A percentile compares a stretch with the other conserved stretches of the same genome.
Conservation (phyloP, 1,140 invertebrate genomes). For the Tetraneura akinire region DNA sequence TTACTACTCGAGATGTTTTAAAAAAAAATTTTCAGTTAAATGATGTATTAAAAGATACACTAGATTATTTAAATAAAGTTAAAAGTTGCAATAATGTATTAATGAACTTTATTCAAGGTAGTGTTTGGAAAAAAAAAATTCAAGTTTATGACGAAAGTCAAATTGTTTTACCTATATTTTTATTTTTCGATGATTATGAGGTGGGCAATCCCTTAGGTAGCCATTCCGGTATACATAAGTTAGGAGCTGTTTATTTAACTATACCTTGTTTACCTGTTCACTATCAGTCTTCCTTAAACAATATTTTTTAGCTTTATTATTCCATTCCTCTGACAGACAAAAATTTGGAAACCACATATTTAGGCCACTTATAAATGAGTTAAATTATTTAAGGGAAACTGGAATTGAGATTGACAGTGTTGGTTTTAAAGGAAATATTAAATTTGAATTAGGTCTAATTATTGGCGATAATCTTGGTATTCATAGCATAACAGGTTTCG, state of each 20-base stretch:
- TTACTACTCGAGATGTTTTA: neutral
- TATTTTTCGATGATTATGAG: neutral
- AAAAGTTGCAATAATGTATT: neutral
- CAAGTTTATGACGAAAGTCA: neutral
- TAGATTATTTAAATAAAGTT: neutral
- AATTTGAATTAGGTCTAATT: neutral
- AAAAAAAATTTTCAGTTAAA: neutral
- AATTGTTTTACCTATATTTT: neutral
- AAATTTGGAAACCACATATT: conserved; percentile 58
- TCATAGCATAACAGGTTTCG: neutral
- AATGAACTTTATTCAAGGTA: no score
- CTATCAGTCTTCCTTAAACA: neutral
- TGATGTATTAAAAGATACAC: neutral
- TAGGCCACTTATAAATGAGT: conserved; percentile 53
- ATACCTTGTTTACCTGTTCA: neutral
- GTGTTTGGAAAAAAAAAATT: neutral
- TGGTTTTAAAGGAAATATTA: neutral
- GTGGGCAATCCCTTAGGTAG: neutral
- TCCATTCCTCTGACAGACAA: conserved; percentile 10
- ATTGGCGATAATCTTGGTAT: neutral
- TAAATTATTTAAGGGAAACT: conserved; percentile 45
- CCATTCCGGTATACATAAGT: neutral
- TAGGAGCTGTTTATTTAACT: neutral
- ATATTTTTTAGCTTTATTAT: neutral
- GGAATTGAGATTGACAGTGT: neutral